These are phyloP conservation scores for Homarus americanus DNA, from an alignment of 1,140 invertebrate genomes.

Conservation along the genomic window DNA sequence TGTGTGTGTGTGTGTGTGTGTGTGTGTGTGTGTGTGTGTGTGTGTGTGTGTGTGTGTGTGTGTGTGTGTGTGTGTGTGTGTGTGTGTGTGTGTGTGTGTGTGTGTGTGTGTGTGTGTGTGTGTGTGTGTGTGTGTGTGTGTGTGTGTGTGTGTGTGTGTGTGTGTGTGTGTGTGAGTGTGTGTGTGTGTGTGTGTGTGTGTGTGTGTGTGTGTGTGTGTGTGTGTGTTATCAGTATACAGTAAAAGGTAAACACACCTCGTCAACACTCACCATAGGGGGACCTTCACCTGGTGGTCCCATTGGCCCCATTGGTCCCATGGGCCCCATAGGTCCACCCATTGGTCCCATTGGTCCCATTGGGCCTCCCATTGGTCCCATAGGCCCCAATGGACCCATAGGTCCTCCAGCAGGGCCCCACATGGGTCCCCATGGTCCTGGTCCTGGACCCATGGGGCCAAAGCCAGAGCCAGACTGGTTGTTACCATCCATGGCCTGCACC, in stretches of 20 bases:
- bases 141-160: too few relatives aligned
- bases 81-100: too few relatives aligned
- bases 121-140: too few relatives aligned
- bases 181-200: too few relatives aligned
- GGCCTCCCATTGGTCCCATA: constrained; percentile 81
- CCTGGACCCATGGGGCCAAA: constrained; percentile 60
- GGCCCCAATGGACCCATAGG: constrained; percentile 79
- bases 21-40: too few relatives aligned
- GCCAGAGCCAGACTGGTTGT: constrained; percentile 37
- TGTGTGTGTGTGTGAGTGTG: too few relatives aligned
- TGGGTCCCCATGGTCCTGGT: constrained; percentile 70
- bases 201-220: too few relatives aligned
- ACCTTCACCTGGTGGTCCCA: constrained; percentile 71
- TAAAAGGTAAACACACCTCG: neutral
- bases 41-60: too few relatives aligned
- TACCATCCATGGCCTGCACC: constrained; percentile 41
- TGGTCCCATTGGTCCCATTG: constrained; percentile 72
- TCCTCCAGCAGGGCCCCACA: constrained; percentile 72
- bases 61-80: too few relatives aligned
- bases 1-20: too few relatives aligned
- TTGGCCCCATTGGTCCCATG: constrained; percentile 74
- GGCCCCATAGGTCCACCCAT: constrained; percentile 73
- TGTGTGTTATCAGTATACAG: too few relatives aligned
- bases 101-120: too few relatives aligned
- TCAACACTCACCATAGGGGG: constrained; percentile 66